Conservation (phyloP, 2,797 vertebrate species). For the Neosilurus hyrtlii region DNA sequence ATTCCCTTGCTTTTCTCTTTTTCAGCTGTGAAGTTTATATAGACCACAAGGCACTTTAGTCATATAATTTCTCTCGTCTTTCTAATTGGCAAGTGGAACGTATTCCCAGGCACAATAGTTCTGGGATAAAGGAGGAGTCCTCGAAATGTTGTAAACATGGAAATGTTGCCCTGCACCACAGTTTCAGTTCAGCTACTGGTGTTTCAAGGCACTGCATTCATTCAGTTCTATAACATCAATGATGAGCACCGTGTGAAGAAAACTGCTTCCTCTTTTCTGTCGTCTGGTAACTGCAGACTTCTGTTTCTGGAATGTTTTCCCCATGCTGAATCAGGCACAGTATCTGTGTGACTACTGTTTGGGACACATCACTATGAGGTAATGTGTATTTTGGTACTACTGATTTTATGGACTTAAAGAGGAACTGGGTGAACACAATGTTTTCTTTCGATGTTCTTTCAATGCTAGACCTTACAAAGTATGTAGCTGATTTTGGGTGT, state of each 20-base stretch:
- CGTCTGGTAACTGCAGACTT: conserved; percentile 36
- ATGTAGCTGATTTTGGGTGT: conserved; percentile 48
- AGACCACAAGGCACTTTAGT: conserved; percentile 54
- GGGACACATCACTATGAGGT: conserved; percentile 39
- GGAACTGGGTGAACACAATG: conserved; percentile 40
- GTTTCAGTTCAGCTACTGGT: background rate
- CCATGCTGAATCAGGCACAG: conserved; percentile 1
- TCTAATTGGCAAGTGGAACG: conserved; percentile 50
- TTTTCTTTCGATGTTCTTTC: conserved; percentile 41
- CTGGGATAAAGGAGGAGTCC: conserved; percentile 44
- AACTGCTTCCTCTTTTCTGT: conserved; percentile 48
- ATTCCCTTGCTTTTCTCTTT: conserved; percentile 39
- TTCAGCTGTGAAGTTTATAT: conserved; percentile 52
- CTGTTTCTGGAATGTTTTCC: conserved; percentile 33
- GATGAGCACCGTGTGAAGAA: conserved; percentile 29
- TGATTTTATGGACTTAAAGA: conserved; percentile 25
- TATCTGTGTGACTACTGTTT: conserved; percentile 34
- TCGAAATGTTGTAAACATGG: conserved; percentile 41
- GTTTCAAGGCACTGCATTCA: conserved; percentile 6
- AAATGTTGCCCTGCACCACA: conserved; percentile 31
- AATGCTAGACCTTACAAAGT: conserved; percentile 9
- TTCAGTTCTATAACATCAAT: conserved; percentile 4
- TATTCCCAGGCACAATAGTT: conserved; percentile 47
- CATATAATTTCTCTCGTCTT: conserved; percentile 50
- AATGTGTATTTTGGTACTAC: conserved; percentile 34